These are phyloP conservation scores for Lucinisca nassula DNA, from an alignment of 2,888 invertebrate genomes.

Conservation along the genomic window DNA sequence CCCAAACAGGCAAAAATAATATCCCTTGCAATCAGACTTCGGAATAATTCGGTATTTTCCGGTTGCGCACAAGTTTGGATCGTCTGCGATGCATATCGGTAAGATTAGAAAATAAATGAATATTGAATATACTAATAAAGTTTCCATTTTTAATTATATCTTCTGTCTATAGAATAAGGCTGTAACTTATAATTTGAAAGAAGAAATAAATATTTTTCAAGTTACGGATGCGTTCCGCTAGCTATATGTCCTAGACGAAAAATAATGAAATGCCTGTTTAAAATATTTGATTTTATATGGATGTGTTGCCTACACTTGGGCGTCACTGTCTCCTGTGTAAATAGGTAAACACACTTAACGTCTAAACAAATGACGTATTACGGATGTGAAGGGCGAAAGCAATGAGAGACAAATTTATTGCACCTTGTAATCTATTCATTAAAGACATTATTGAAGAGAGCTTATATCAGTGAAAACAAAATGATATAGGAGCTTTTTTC, in stretches of 20 bases:
- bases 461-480: not conserved
- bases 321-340: not conserved
- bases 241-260: too few species aligned
- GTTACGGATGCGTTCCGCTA: too few species aligned
- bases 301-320: not conserved
- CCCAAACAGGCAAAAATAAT: slow-evolving; percentile 59
- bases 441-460: not conserved
- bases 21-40: slow-evolving; percentile 62
- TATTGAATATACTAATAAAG: not conserved
- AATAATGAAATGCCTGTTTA: too few species aligned
- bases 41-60: slow-evolving; percentile 51
- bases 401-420: not conserved
- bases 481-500: too few species aligned
- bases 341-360: not conserved
- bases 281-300: not conserved
- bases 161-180: not conserved
- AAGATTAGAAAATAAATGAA: not conserved
- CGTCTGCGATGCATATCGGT: not conserved
- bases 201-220: too few species aligned
- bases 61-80: not conserved
- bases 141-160: not conserved
- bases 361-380: not conserved
- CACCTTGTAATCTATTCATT: not conserved
- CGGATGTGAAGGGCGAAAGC: not conserved
- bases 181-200: too few species aligned